These are phyloP conservation scores for Nixonia krombeini DNA, from an alignment of 1,140 invertebrate genomes.

Conservation along the genomic window DNA sequence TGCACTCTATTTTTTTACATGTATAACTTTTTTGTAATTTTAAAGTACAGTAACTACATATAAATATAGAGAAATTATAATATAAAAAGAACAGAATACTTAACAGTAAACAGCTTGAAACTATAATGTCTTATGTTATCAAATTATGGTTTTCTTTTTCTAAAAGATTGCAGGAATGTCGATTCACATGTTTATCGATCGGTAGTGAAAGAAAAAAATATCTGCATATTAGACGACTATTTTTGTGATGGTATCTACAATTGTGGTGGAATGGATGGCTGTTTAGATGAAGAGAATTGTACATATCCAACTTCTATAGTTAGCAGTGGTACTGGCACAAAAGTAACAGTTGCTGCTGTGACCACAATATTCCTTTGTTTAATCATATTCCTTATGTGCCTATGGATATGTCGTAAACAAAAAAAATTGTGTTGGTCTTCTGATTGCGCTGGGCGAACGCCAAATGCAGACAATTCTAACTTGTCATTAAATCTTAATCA, in stretches of 20 bases:
- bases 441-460: conserved; percentile 63
- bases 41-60: too few species aligned
- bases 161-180: conserved; percentile 45
- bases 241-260: conserved; percentile 63
- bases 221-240: conserved; percentile 58
- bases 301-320: conserved; percentile 14
- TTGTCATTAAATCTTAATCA: conserved; percentile 34
- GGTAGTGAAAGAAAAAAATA: conserved; percentile 4
- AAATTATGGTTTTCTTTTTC: too few species aligned
- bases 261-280: conserved; percentile 53
- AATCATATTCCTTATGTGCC: conserved; percentile 61
- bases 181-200: conserved; percentile 10
- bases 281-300: conserved; percentile 60
- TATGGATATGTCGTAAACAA: conserved; percentile 63
- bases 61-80: too few species aligned
- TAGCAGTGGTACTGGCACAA: conserved; percentile 57
- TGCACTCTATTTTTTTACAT: too few species aligned
- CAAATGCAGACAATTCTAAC: conserved; percentile 22
- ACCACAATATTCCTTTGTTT: conserved; percentile 63
- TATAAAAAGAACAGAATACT: too few species aligned
- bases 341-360: conserved; percentile 65
- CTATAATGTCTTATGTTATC: too few species aligned
- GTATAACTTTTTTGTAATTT: too few species aligned
- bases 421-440: conserved; percentile 66
- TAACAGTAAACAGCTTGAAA: too few species aligned